Evolutionary conservation across 2,888 invertebrate genomes (phyloP), one percentile per base, ranked within the genome.

Genomic region (Fragum whitleyi): DNA sequence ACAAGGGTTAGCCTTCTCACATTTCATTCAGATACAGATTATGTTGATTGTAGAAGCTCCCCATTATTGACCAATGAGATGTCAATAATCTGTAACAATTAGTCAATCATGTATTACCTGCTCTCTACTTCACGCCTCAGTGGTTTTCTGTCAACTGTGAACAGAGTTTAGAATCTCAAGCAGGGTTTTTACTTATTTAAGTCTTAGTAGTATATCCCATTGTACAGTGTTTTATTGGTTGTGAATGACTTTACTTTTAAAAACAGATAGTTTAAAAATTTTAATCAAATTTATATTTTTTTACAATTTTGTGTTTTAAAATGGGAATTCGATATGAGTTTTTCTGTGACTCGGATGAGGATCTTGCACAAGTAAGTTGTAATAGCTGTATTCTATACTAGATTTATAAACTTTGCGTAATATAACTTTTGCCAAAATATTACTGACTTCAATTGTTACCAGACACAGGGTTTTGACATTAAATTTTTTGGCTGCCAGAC

Each of bases 261-360:
- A 47, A 47, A 47, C 7, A 47, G 47, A 47, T 19, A n/a, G 14
- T 39, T 39, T 39, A 47, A 47, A 47, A 47, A n/a, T 47, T 47
- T 14, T n/a, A 9, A 47, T 2, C 16, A 9, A 19, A 57, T 26
- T 42, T 47, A 19, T 5, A 29, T 21, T n/a, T n/a, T 39, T 42
- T 16, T 68, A n/a, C 6, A 29, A 26, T 42, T 42, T 21, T 39
- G 11, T 16, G 5, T 68, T 16, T 68, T n/a, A 68, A 32, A 32
- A 69, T 57, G 65, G 53, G 42, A 47, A 68, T 67, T 19, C 11
- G 39, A 62, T 29, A 77, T 26, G 68, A 75, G 61, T 74, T 47
- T 51, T 69, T 42, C 62, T 68, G 28, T 36, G 59, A 69, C 62
- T 59, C 28, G 69, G 73, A 59, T 32, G 61, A 61, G 11, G 61